Percentiles rank a stretch among this genome's conserved stretches.
These are phyloP conservation scores for Corythaeola cristata DNA, from an alignment of 2,113 vertebrate species.

Conservation along the genomic window DNA sequence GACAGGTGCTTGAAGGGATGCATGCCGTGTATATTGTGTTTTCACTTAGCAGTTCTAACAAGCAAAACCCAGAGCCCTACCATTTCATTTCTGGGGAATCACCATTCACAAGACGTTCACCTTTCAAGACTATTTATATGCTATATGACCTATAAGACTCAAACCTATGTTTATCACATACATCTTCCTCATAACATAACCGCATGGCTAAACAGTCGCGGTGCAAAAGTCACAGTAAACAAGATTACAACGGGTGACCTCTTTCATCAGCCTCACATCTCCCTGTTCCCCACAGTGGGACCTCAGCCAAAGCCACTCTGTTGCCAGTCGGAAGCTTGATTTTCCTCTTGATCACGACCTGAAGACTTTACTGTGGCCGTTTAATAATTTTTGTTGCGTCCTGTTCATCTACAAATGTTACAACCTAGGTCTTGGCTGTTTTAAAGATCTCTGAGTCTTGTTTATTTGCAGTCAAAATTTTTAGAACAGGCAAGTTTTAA, in stretches of 20 bases:
- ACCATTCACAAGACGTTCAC: neutral
- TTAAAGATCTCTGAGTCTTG: neutral
- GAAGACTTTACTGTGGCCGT: neutral
- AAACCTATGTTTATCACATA: accelerated
- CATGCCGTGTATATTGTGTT: accelerated
- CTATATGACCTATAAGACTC: neutral
- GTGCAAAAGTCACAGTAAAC: neutral
- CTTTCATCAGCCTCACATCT: neutral
- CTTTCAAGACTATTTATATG: neutral
- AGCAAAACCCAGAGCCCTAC: neutral
- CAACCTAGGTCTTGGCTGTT: neutral
- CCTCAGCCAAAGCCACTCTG: neutral
- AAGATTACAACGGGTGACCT: neutral
- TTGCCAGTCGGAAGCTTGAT: neutral
- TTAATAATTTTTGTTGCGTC: neutral
- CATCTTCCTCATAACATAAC: neutral
- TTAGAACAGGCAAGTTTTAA: neutral
- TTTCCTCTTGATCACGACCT: neutral
- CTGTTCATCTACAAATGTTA: neutral
- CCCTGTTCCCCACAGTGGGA: neutral
- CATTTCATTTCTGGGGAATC: neutral
- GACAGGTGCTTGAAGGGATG: neutral
- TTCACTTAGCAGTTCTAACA: neutral
- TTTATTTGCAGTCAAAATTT: neutral
- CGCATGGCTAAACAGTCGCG: neutral